These are phyloP conservation scores for Protonemura montana DNA, from an alignment of 2,888 invertebrate genomes.

Conservation along the genomic window DNA sequence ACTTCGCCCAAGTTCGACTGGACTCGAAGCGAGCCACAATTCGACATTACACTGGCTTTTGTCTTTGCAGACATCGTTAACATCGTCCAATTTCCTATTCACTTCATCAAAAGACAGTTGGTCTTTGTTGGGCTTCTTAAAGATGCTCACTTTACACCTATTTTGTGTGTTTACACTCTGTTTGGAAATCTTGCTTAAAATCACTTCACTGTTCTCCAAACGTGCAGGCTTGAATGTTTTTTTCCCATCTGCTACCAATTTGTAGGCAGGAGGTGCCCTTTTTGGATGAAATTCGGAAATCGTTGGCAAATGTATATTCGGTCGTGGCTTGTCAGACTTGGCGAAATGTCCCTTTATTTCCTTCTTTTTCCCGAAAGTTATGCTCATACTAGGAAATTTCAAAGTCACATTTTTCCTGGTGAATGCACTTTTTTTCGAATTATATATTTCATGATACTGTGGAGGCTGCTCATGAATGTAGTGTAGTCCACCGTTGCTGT, in stretches of 20 bases:
- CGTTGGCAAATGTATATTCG: not conserved
- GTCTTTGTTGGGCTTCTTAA: constrained; percentile 21
- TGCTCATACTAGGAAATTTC: constrained; percentile 37
- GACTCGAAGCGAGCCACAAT: constrained; percentile 16
- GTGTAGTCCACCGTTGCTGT: not conserved
- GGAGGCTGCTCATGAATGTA: constrained; percentile 29
- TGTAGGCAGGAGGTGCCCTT: not conserved
- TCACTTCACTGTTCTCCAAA: not conserved
- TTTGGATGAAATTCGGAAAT: not conserved
- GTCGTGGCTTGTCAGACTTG: not conserved
- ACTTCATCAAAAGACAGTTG: not conserved
- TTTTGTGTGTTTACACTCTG: constrained; percentile 8
- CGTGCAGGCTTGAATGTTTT: not conserved
- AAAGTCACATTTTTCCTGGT: constrained; percentile 14
- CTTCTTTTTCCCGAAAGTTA: constrained; percentile 34
- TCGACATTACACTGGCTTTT: constrained; percentile 21
- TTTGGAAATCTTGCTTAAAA: constrained; percentile 19
- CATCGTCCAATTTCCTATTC: not conserved
- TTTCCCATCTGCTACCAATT: not conserved
- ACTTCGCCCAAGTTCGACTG: not conserved
- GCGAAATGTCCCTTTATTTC: not conserved
- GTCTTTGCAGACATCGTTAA: not conserved
- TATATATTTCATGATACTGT: constrained; percentile 32
- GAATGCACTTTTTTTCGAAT: constrained; percentile 13
- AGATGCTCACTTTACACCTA: not conserved